A percentile compares a stretch with the other conserved stretches of the same genome.
phyloP scores from a whole-genome alignment of 2,888 invertebrate species.

The Pachliopta kotzebuea region DNA sequence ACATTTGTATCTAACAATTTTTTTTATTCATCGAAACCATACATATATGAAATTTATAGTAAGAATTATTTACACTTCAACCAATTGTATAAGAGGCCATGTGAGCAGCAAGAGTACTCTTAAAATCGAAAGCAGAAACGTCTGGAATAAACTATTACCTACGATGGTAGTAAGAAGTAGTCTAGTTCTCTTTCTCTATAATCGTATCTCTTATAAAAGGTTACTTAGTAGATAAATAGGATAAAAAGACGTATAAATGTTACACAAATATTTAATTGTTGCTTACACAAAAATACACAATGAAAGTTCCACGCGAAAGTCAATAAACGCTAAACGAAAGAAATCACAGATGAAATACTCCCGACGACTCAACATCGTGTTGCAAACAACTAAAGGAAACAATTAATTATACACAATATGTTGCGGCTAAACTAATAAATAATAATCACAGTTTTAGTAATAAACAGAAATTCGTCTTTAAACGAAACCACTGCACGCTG shows the following conservation, averaged over 20 bases:
- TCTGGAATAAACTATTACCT: no score
- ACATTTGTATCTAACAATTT: no score
- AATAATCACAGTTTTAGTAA: constrained; percentile 68
- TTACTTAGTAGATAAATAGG: background rate
- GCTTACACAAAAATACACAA: constrained; percentile 67
- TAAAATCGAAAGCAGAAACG: no score
- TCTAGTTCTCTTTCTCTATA: background rate
- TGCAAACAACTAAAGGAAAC: constrained; percentile 36
- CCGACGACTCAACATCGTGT: constrained; percentile 42
- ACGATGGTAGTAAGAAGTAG: no score
- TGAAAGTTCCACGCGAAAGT: constrained; percentile 59
- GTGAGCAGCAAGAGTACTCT: no score
- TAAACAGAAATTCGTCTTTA: constrained; percentile 61
- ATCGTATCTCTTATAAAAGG: no score
- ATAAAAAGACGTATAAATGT: constrained; percentile 47
- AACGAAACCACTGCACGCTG: constrained; percentile 39
- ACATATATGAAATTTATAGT: no score
- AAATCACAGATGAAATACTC: constrained; percentile 75
- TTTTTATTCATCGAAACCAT: no score
- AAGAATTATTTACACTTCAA: no score
- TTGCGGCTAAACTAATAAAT: constrained; percentile 49
- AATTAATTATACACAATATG: constrained; percentile 42
- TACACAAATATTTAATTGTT: constrained; percentile 73
- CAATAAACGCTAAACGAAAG: constrained; percentile 60
- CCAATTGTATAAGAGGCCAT: no score